Evolutionary conservation across 35 echinoderm and acorn worm genomes (phyloP).

Genomic region (Holothuria glaberrima): DNA sequence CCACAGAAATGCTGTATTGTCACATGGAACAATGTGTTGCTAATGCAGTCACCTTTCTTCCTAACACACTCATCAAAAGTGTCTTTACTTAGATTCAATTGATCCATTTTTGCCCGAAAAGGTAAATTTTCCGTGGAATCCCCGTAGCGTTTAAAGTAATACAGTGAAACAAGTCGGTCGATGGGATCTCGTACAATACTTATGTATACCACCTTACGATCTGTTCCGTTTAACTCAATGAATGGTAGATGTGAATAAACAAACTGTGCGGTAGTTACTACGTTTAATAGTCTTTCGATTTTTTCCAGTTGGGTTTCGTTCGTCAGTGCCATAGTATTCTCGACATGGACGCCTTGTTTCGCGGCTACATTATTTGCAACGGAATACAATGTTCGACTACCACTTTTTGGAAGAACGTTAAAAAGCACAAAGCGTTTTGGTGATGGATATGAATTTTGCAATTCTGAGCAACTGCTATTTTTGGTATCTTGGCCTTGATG

Average conservation of each 20-base stretch:
- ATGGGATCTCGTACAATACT: constrained; percentile 45
- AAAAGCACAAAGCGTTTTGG: constrained; percentile 23
- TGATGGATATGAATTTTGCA: not conserved
- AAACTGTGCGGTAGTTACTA: not conserved
- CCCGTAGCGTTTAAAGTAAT: constrained; percentile 46
- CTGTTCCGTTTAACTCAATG: not conserved
- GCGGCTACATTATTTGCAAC: constrained; percentile 11
- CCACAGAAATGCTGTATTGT: constrained; percentile 51
- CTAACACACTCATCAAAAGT: constrained; percentile 48
- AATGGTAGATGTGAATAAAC: constrained; percentile 42
- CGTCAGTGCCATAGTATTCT: constrained; percentile 47
- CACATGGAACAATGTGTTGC: not conserved
- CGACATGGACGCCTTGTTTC: not conserved
- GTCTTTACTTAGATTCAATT: constrained; percentile 35
- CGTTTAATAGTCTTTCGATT: constrained; percentile 11
- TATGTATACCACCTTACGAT: constrained; percentile 4
- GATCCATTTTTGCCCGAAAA: constrained; percentile 6
- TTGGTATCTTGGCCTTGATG: too few species aligned
- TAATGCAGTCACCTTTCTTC: constrained; percentile 8
- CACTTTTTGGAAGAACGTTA: constrained; percentile 40
- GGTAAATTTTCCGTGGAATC: constrained; percentile 29
- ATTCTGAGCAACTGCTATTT: too few species aligned
- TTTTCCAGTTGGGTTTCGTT: constrained; percentile 9
- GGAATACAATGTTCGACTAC: constrained; percentile 36
- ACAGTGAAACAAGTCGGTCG: constrained; percentile 43